A percentile compares a stretch with the other conserved stretches of the same genome.
Evolutionary conservation across 1,140 invertebrate species (phyloP).

Genomic region (Macrotrachela quadricornifera): DNA sequence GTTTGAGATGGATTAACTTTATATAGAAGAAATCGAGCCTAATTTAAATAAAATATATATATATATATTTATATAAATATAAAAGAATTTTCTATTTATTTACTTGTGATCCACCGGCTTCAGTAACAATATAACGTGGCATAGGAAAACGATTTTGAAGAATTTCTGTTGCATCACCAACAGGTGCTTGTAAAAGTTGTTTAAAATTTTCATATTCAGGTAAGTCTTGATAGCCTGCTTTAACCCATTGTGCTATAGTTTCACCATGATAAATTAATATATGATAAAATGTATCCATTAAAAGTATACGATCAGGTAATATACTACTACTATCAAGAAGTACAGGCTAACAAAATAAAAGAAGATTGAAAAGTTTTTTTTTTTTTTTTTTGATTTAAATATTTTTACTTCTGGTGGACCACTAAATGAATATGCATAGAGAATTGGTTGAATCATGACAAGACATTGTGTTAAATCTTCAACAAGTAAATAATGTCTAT

Average conservation of each 20-base stretch:
- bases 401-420: conserved; percentile 56
- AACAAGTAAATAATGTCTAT: conserved; percentile 34
- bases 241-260: conserved; percentile 90
- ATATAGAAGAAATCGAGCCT: conserved; percentile 86
- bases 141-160: conserved; percentile 83
- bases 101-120: conserved; percentile 77
- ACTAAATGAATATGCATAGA: conserved; percentile 93
- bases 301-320: conserved; percentile 77
- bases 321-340: conserved; percentile 71
- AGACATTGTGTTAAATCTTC: conserved; percentile 90
- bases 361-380: too few species aligned
- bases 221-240: conserved; percentile 76
- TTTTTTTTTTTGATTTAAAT: too few species aligned
- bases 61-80: too few species aligned
- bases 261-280: conserved; percentile 98
- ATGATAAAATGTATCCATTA: conserved; percentile 99
- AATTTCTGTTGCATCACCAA: conserved; percentile 91
- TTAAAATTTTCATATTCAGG: conserved; percentile 92
- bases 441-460: conserved; percentile 97
- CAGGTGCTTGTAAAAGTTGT: conserved; percentile 76
- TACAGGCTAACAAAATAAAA: too few species aligned
- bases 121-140: conserved; percentile 93
- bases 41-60: neutral
- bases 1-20: conserved; percentile 99
- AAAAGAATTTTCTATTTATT: too few species aligned